A percentile compares a stretch with the other conserved stretches of the same genome.
These are phyloP conservation scores for Bruchidius siliquastri DNA, from an alignment of 2,888 invertebrate genomes.

Conservation along the genomic window DNA sequence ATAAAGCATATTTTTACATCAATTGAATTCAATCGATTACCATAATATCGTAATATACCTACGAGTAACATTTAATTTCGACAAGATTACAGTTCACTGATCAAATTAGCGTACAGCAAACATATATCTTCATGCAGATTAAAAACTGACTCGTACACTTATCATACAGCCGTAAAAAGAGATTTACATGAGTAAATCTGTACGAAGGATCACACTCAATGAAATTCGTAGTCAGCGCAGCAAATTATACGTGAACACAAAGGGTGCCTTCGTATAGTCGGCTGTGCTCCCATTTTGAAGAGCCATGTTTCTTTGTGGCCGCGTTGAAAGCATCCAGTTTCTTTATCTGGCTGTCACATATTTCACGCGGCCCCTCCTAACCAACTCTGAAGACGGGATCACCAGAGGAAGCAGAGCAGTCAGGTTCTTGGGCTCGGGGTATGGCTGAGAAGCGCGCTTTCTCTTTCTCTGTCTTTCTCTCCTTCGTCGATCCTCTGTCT, in stretches of 20 bases:
- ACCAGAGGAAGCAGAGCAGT: neutral
- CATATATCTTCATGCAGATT: neutral
- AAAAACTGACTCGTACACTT: neutral
- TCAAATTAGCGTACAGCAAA: neutral
- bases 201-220: neutral
- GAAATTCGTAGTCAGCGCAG: neutral
- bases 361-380: conserved; percentile 24
- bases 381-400: conserved; percentile 13
- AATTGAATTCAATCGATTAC: too few relatives aligned
- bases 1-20: too few relatives aligned
- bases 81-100: neutral
- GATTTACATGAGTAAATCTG: neutral
- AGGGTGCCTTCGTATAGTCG: neutral
- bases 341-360: conserved; percentile 22
- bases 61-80: too few relatives aligned
- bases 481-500: too few relatives aligned
- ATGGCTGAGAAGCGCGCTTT: too few relatives aligned
- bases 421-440: neutral
- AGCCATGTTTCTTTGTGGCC: conserved; percentile 16
- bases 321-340: conserved; percentile 8
- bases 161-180: neutral
- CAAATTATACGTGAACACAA: conserved; percentile 3
- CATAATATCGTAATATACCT: too few relatives aligned
- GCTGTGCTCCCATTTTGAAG: conserved; percentile 20
- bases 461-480: too few relatives aligned